A percentile compares a stretch with the other conserved stretches of the same genome.
Evolutionary conservation across 1,140 invertebrate genomes (phyloP).

Genomic region (Aphidius gifuensis): DNA sequence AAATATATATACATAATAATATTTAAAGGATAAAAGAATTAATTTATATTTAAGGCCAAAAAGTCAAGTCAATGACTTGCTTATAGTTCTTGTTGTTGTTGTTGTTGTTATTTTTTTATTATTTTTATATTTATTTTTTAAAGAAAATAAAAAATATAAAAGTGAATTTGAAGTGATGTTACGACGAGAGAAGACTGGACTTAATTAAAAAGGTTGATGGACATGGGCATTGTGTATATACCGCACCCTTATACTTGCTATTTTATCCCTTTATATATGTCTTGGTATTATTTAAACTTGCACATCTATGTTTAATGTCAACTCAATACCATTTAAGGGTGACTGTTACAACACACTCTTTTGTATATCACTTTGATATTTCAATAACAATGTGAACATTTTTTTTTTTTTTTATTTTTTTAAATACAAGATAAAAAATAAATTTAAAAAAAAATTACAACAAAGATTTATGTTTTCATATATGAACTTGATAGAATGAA

Average conservation of each 20-base stretch:
- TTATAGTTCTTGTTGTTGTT: too few species aligned
- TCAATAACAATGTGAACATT: neutral
- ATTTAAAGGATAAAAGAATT: too few species aligned
- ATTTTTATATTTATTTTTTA: neutral
- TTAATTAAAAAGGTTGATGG: conserved; percentile 42
- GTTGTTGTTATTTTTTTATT: neutral
- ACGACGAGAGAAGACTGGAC: conserved; percentile 19
- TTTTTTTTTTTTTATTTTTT: neutral
- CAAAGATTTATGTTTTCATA: too few species aligned
- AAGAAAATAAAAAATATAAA: neutral
- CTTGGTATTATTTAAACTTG: conserved; percentile 15
- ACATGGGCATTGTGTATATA: conserved; percentile 35
- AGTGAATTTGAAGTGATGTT: conserved; percentile 21
- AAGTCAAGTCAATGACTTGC: too few species aligned
- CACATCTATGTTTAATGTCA: neutral
- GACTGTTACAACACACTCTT: neutral
- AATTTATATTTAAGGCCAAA: too few species aligned
- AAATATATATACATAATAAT: neutral
- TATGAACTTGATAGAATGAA: too few species aligned
- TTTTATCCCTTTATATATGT: conserved; percentile 25
- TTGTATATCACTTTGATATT: neutral
- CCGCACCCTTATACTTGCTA: conserved; percentile 19
- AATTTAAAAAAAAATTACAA: too few species aligned
- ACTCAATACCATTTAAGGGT: conserved; percentile 6
- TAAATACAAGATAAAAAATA: neutral